A percentile compares a stretch with the other conserved stretches of the same genome.
Conservation (phyloP, 2,797 vertebrate genomes). For the Mormyrops attenuatus region DNA sequence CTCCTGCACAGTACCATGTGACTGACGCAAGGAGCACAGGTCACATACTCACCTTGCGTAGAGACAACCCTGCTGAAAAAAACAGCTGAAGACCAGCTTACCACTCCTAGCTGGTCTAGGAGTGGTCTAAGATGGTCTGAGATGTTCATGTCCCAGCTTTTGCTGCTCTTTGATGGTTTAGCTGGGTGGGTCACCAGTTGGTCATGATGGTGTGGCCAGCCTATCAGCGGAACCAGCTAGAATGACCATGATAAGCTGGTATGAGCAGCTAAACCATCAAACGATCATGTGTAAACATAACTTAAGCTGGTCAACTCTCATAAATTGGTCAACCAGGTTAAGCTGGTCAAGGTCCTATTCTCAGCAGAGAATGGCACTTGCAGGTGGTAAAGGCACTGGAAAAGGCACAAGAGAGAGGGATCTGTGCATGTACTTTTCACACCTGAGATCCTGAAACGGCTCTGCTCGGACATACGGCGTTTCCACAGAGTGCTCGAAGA, state of each 20-base stretch:
- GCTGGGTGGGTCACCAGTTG: background rate
- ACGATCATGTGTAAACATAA: background rate
- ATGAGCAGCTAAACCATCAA: background rate
- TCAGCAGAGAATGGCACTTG: background rate
- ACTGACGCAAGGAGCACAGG: background rate
- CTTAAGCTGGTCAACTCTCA: background rate
- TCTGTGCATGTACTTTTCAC: slow-evolving; percentile 41
- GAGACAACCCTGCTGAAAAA: background rate
- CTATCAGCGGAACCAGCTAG: background rate
- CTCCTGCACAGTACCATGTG: background rate
- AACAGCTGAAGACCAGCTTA: background rate
- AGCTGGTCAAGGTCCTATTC: background rate
- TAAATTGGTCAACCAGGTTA: background rate
- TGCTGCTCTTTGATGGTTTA: background rate
- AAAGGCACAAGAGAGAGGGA: too few relatives aligned
- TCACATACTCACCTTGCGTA: background rate
- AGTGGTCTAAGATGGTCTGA: background rate
- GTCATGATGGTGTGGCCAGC: background rate
- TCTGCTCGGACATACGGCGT: slow-evolving; percentile 94
- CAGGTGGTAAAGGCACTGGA: background rate
- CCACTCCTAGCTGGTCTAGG: background rate
- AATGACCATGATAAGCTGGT: background rate
- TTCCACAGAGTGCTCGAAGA: slow-evolving; percentile 94
- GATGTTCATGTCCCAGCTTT: background rate
- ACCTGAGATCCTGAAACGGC: slow-evolving; percentile 95